Base-by-base conservation (phyloP, 2,888 invertebrate genomes). In the Embidobia sp. region DNA sequence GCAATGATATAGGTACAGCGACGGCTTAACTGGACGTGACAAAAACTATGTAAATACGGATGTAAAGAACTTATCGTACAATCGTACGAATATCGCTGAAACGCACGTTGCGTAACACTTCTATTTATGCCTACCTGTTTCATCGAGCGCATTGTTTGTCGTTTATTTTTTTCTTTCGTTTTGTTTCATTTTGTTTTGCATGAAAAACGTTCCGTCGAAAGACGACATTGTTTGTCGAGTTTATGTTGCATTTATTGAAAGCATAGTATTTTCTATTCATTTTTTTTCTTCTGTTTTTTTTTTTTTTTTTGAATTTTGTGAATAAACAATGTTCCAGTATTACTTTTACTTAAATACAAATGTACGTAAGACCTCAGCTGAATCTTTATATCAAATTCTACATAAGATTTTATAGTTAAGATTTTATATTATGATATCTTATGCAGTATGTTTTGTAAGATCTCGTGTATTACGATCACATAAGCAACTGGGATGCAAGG, bases 11-110 rank as follows among this genome's bases (percentile, higher is more conserved):
- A 61, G 59, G 46, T 37, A 67, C 27, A 35, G 37, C 67, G 27
- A 67, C 67, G 37, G 46, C 55, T 55, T 35, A 67, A 44, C 55
- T 46, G 35, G 35, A 55, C 55, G 53, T 67, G 67, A 67, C 67
- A 67, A 67, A 67, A 53, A 67, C 44, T 55, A 67, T 67, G 67
- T 55, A 67, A 67, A 67, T 53, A 46, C 53, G 48, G 46, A 35
- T 40, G 46, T 55, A 46, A 44, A 61, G 59, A 35, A 46, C 59
- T 46, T 61, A 61, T 61, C 46, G 15, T n/a, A 46, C 59, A 61
- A 61, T 61, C 46, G 16, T 46, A 61, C 59, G 35, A 59, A 33
- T 61, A 61, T 61, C 61, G 8, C 19, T 63, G 48, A 61, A 48
- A 63, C 61, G 35, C 48, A 49, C 16, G 48, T 63, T 63, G 33